These are phyloP conservation scores for Cuniculus paca DNA, from an alignment of 2,797 vertebrate species.

Conservation along the genomic window DNA sequence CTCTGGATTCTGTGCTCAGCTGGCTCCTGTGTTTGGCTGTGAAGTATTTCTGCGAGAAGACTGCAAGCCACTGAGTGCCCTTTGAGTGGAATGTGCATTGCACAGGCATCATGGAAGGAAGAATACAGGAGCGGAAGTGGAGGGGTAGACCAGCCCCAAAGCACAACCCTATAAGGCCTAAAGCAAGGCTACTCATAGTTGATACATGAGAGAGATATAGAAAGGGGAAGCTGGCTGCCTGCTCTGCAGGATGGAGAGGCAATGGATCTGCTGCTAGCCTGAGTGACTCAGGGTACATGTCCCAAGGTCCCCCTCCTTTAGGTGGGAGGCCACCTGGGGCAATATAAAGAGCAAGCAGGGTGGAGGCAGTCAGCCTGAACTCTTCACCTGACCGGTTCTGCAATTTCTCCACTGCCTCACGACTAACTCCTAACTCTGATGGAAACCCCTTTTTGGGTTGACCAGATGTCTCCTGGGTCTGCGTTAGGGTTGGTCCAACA, in stretches of 20 bases:
- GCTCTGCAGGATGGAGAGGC: not conserved
- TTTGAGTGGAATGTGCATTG: conserved; percentile 34
- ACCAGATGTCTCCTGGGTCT: not conserved
- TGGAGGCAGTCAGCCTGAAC: not conserved
- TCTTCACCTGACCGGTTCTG: not conserved
- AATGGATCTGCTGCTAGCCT: not conserved
- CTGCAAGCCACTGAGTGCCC: not conserved
- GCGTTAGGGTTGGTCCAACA: not conserved
- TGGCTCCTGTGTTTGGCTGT: not conserved
- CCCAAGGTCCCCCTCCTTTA: not conserved
- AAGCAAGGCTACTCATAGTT: not conserved
- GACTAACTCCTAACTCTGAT: not conserved
- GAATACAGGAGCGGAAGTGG: not conserved
- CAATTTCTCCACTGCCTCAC: not conserved
- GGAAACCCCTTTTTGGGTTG: not conserved
- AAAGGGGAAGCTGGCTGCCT: not conserved
- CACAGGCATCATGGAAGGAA: not conserved
- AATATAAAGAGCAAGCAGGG: not conserved
- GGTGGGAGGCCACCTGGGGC: not conserved
- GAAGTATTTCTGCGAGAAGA: conserved; percentile 43
- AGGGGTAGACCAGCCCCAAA: not conserved
- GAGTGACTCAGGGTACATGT: not conserved
- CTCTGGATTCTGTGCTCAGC: conserved; percentile 41
- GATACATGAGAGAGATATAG: not conserved
- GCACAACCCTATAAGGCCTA: not conserved